A percentile compares a stretch with the other conserved stretches of the same genome.
Conservation (phyloP, 2,888 invertebrate genomes). For the Acronicta alni region DNA sequence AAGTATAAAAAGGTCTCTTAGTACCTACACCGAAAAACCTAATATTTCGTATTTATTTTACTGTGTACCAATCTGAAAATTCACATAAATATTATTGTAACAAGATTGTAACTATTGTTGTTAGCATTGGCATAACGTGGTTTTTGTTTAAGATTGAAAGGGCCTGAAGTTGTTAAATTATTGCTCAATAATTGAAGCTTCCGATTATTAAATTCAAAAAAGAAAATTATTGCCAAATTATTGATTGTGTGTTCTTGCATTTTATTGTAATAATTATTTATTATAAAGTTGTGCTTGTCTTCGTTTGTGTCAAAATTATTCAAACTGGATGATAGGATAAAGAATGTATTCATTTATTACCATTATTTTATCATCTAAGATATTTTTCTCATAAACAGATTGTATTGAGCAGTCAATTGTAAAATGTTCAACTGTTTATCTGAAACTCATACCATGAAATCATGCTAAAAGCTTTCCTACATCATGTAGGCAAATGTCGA, state of each 20-base stretch:
- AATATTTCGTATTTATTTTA: constrained; percentile 10
- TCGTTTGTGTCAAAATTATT: constrained; percentile 55
- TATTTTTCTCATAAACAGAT: constrained; percentile 53
- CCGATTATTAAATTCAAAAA: constrained; percentile 60
- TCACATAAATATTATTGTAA: constrained; percentile 4
- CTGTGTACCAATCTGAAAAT: constrained; percentile 6
- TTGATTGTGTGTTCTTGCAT: constrained; percentile 54
- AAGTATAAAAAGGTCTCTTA: constrained; percentile 11
- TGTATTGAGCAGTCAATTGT: constrained; percentile 35
- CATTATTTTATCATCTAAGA: constrained; percentile 57
- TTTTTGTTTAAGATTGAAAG: constrained; percentile 22
- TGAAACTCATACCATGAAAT: constrained; percentile 69
- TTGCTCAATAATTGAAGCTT: constrained; percentile 83
- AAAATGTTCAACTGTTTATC: constrained; percentile 49
- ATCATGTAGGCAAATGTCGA: constrained; percentile 77
- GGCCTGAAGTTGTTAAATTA: constrained; percentile 55
- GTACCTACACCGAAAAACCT: too few relatives aligned
- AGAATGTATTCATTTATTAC: constrained; percentile 43
- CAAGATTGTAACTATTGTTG: constrained; percentile 5
- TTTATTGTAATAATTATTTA: constrained; percentile 47
- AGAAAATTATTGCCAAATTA: constrained; percentile 56
- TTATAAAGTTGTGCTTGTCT: constrained; percentile 60
- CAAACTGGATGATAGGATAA: constrained; percentile 56
- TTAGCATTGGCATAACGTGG: background rate
- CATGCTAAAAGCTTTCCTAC: constrained; percentile 86